These are phyloP conservation scores for Oscheius sp. DNA, from an alignment of 2,888 invertebrate species.

Conservation along the genomic window DNA sequence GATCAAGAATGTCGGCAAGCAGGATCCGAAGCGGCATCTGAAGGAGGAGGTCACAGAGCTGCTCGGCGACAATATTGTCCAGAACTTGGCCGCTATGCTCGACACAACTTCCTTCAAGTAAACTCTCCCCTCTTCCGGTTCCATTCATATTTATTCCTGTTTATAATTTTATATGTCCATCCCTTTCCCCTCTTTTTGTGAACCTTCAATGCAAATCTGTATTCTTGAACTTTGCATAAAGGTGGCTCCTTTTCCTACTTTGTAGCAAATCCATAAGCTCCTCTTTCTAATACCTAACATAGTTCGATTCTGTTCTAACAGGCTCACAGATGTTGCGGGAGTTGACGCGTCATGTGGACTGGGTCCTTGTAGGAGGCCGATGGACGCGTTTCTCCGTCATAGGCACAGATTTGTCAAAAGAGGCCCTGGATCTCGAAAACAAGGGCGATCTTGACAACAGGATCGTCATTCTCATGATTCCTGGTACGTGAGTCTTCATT, in stretches of 20 bases:
- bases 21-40: slow-evolving; percentile 96
- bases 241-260: not conserved
- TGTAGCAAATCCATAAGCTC: slow-evolving; percentile 11
- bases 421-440: slow-evolving; percentile 43
- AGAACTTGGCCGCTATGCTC: slow-evolving; percentile 69
- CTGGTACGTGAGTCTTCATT: slow-evolving; percentile 42
- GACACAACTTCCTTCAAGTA: slow-evolving; percentile 68
- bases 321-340: slow-evolving; percentile 41
- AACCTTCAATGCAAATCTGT: not conserved
- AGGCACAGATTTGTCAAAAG: slow-evolving; percentile 53
- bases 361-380: slow-evolving; percentile 59
- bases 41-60: slow-evolving; percentile 83
- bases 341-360: slow-evolving; percentile 54
- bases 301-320: slow-evolving; percentile 9
- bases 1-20: slow-evolving; percentile 96
- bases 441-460: slow-evolving; percentile 49
- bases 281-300: slow-evolving; percentile 10
- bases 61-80: slow-evolving; percentile 71
- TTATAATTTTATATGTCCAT: not conserved
- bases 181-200: not conserved
- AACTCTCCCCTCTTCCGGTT: slow-evolving; percentile 10
- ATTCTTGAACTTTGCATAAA: slow-evolving; percentile 9
- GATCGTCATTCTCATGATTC: slow-evolving; percentile 60
- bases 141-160: slow-evolving; percentile 12
- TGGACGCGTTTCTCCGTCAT: slow-evolving; percentile 66